Base-by-base conservation (phyloP, 2,113 vertebrate species). In the Camelus bactrianus region DNA sequence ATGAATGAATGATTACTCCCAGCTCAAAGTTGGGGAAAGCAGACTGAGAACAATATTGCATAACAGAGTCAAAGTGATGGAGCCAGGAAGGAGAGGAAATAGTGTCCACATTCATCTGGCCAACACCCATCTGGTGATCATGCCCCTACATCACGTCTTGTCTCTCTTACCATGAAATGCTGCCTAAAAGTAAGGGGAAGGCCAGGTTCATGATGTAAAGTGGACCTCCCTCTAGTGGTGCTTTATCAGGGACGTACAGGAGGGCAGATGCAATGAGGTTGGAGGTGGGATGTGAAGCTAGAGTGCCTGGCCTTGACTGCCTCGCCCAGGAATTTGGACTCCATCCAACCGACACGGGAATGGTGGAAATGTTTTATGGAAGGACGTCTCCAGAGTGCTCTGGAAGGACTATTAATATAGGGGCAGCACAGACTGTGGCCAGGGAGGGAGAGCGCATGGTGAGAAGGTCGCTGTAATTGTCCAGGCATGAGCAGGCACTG, bases 381-480 rank as follows among this genome's bases (percentile, higher is more conserved):
- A 46, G 35, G 32, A 89, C 32, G 24, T 87, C 17, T 80, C 20
- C 35, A 52, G 32, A 75, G 24, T 79, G 24, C 5, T 89, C 2
- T 20, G 2, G 32, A 50, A 32, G 56, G 16, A 81, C 35, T 35
- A 50, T 12, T 54, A 56, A 54, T 62, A n/a, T 35, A 19, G 4
- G 4, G 42, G n/a, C 17, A 52, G 2, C 35, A 64, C 48, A 42
- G 42, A 62, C 10, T 19, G 50, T 82, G 35, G 22, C 8, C n/a
- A 4, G 5, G 6, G 24, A 88, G 17, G 26, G 5, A 32, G 8
- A 8, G 1, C 42, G 13, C 4, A 35, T 5, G 22, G 8, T 24
- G n/a, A 69, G 28, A 48, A 90, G 24, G 42, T 26, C 56, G 65
- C 9, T 32, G 11, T 10, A 30, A 62, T 64, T 38, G 28, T 16